Evolutionary conservation across 1,140 invertebrate species (phyloP).

Genomic region (Achroia grisella): DNA sequence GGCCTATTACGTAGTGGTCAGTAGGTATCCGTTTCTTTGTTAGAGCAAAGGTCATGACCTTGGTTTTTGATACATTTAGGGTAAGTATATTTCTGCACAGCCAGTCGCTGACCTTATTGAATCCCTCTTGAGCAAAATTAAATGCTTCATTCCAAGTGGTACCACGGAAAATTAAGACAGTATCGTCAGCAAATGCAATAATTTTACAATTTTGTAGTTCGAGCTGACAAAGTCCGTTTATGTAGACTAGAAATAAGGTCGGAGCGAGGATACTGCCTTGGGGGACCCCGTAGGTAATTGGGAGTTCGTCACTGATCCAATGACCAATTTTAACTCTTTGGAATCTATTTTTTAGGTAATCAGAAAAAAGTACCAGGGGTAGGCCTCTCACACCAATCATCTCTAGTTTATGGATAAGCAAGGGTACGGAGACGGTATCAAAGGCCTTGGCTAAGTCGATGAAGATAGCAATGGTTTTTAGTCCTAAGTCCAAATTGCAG

Average conservation of each 20-base stretch:
- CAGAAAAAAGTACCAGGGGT: too few relatives aligned
- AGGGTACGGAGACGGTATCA: conserved; percentile 1
- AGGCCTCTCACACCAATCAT: too few relatives aligned
- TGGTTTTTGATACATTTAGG: conserved; percentile 7
- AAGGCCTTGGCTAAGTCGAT: conserved; percentile 5
- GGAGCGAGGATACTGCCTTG: conserved; percentile 15
- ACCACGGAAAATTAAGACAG: conserved; percentile 7
- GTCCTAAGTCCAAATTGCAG: not conserved
- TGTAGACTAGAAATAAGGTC: conserved; percentile 11
- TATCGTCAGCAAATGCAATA: conserved; percentile 8
- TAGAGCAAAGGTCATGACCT: too few relatives aligned
- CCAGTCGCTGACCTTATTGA: conserved; percentile 5
- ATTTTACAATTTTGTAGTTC: conserved; percentile 3
- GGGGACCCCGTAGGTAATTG: too few relatives aligned
- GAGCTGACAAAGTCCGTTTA: conserved; percentile 11
- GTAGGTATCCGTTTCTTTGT: too few relatives aligned
- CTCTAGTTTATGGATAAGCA: too few relatives aligned
- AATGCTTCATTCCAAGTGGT: conserved; percentile 2
- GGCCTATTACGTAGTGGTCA: too few relatives aligned
- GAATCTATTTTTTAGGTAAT: too few relatives aligned
- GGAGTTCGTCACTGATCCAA: too few relatives aligned
- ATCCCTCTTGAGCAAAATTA: conserved; percentile 2
- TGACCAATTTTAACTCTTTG: too few relatives aligned
- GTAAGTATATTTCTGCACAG: conserved; percentile 7
- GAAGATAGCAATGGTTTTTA: conserved; percentile 6